phyloP scores from a whole-genome alignment of 2,113 vertebrate species.

The Pleuronectes platessa region DNA sequence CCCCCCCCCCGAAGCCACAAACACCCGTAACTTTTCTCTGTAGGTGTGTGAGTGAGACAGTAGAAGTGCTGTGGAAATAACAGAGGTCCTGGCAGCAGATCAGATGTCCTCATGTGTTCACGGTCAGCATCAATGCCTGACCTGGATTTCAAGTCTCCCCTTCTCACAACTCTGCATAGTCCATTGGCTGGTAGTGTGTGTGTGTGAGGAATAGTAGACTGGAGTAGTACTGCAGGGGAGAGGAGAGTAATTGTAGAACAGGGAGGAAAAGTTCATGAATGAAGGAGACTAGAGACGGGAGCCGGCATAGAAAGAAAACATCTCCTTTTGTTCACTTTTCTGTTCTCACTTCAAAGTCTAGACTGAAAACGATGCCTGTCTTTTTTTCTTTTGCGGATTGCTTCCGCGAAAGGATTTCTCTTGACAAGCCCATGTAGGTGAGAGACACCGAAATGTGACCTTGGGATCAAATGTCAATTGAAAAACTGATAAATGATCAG shows the following conservation, averaged over 20 bases:
- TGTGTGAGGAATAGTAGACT: no score
- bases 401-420: neutral
- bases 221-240: no score
- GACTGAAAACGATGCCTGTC: neutral
- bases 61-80: conserved; percentile 12
- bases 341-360: neutral
- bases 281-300: neutral
- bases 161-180: conserved; percentile 33
- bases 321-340: neutral
- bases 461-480: no score
- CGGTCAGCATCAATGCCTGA: conserved; percentile 46
- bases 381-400: neutral
- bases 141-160: conserved; percentile 56
- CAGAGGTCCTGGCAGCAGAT: conserved; percentile 32
- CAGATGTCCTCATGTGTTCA: conserved; percentile 53
- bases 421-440: no score
- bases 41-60: neutral
- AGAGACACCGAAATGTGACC: no score
- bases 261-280: neutral
- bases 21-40: neutral
- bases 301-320: neutral
- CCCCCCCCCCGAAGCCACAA: neutral
- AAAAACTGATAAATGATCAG: no score
- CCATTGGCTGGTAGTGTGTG: conserved; percentile 16
- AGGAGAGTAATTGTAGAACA: no score